Base-by-base conservation (phyloP, 1,140 invertebrate species). In the Scaptomyza hsui region DNA sequence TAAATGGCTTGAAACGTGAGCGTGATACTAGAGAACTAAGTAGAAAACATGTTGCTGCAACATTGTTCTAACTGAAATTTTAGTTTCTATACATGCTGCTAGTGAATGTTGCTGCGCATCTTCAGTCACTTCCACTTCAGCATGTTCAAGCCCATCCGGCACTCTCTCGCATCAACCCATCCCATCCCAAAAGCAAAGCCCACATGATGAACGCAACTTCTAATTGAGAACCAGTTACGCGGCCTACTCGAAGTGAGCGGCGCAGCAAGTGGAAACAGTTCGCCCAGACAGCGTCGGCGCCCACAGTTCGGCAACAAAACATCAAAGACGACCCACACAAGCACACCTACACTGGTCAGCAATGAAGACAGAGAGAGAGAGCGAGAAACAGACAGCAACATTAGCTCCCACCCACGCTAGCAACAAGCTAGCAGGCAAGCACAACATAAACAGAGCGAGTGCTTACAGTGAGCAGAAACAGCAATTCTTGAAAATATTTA, bases 201-300 rank as follows among this genome's bases (percentile, higher is more conserved):
- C 80, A 86, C 80, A 83, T 80, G 80, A 62, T 59, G 72, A 59
- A 62, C 65, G 29, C 37, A 69, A 62, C 49, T 49, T 75, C 72
- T 63, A 74, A 85, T 86, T 86, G 81, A 73, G 73, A 85, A 85
- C 80, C 64, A 61, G 80, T 85, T 85, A 55, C 42, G 16, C 69
- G 44, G 41, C 49, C 71, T 55, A 75, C 72, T 75, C 64, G 13
- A 47, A 76, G 12, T 51, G 57, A 77, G 60, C 21, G 52, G 19
- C 42, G 13, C 47, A 52, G 48, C 44, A 56, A 62, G 44, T 60
- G 67, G 72, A 72, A 60, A 72, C 65, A 47, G 68, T 81, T 81
- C 69, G 55, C 32, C 60, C 45, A 60, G 57, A 18, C 61, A 60
- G 32, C 51, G 56, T 56, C 80, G n/a, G 32, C 32, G 71, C 78